phyloP scores from a whole-genome alignment of 23 tunicate species.

The Diplosoma virens region DNA sequence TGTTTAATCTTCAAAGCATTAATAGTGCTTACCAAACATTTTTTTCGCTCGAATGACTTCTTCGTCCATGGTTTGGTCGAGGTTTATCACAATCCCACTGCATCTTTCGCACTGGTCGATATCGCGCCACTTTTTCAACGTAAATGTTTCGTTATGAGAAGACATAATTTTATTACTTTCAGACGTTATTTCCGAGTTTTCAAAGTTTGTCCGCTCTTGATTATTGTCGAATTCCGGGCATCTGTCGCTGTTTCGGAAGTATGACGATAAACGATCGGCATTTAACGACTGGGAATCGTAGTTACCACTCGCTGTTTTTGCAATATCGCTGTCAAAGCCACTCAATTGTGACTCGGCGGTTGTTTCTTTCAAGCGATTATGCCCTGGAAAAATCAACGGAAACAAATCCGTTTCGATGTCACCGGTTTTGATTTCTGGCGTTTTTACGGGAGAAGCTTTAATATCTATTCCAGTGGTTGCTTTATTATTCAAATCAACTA shows the following conservation, averaged over 20 bases:
- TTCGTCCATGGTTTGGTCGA: conserved; percentile 7
- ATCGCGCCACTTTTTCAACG: background rate
- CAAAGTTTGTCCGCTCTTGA: conserved; percentile 1
- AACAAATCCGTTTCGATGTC: conserved; percentile 55
- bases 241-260: conserved; percentile 31
- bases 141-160: background rate
- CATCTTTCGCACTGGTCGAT: conserved; percentile 30
- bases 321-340: no score
- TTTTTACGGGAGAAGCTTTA: conserved; percentile 21
- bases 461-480: conserved; percentile 20
- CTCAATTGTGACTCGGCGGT: no score
- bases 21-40: conserved; percentile 32
- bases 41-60: conserved; percentile 40
- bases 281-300: no score
- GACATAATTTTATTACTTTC: no score
- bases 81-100: conserved; percentile 7
- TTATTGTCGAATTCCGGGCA: background rate
- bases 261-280: no score
- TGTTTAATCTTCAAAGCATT: no score
- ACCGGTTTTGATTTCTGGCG: conserved; percentile 36
- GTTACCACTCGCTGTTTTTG: no score
- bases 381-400: conserved; percentile 58
- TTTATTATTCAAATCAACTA: conserved; percentile 57
- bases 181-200: background rate
- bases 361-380: no score